Base-by-base conservation (phyloP, 1,140 invertebrate species). In the Eurosta solidaginis region DNA sequence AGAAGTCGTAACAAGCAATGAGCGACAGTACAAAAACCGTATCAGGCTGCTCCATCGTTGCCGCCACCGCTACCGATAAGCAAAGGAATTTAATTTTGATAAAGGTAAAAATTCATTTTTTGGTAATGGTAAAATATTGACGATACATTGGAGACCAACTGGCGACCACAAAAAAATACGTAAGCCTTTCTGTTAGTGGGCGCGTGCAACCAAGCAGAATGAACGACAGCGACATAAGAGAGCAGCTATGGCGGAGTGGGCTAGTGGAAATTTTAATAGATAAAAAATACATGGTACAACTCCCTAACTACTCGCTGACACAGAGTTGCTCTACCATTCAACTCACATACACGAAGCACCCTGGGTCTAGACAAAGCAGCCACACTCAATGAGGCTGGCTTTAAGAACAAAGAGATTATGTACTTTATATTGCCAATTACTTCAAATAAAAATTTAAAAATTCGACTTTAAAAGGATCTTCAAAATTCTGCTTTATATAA, bases 51-150 rank as follows among this genome's bases (percentile, higher is more conserved):
- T n/a, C n/a, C n/a, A n/a, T n/a, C 12, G 36, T 20, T 10, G 17
- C 14, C 33, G 33, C 40, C 4, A 4, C 25, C 22, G 36, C 68
- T 73, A 12, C 5, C 76, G 29, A 45, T 76, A 27, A 47, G 52
- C 42, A 74, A 76, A 78, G 83, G 83, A 86, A 86, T 86, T 86
- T 86, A 84, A 86, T 86, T 86, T 86, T 85, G 85, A 86, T 84
- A 84, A 84, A 86, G 85, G 84, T 86, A 86, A 82, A 77, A 79
- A 79, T 59, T 79, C 79, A 78, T 78, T 78, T 80, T n/a, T 80
- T 74, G 78, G 54, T 75, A 36, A 80, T 75, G 75, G 76, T 79
- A 78, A 78, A 85, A 86, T 86, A 86, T 86, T 86, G 84, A 83
- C 83, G 83, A 84, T 84, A 83, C 83, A 83, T 85, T 80, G 81